phyloP scores from a whole-genome alignment of 2,797 vertebrate species.

The Takifugu rubripes region DNA sequence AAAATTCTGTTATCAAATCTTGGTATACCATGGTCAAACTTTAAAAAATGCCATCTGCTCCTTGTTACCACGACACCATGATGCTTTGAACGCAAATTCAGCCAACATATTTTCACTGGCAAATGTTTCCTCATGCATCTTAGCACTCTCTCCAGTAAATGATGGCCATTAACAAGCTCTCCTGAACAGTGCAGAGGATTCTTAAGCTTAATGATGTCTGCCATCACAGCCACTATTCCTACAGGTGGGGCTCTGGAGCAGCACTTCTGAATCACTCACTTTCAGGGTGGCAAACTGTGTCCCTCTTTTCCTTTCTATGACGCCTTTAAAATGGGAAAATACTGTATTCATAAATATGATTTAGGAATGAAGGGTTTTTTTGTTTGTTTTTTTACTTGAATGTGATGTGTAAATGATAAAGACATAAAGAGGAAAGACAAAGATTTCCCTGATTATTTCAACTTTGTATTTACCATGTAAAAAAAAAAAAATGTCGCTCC shows the following conservation, averaged over 20 bases:
- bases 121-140: slow-evolving; percentile 43
- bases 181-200: slow-evolving; percentile 24
- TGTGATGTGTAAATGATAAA: too few species aligned
- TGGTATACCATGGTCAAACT: slow-evolving; percentile 10
- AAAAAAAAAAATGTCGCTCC: slow-evolving; percentile 11
- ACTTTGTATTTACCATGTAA: not conserved
- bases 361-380: too few species aligned
- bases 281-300: not conserved
- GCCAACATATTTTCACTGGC: slow-evolving; percentile 35
- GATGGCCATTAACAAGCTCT: slow-evolving; percentile 40
- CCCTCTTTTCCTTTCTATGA: not conserved
- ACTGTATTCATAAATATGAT: too few species aligned
- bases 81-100: slow-evolving; percentile 19
- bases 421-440: not conserved
- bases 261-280: slow-evolving; percentile 10
- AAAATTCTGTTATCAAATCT: too few species aligned
- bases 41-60: slow-evolving; percentile 49
- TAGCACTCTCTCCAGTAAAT: slow-evolving; percentile 37
- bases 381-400: too few species aligned
- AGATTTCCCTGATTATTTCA: not conserved
- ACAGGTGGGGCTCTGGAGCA: slow-evolving; percentile 31
- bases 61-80: slow-evolving; percentile 7
- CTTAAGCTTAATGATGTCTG: slow-evolving; percentile 30
- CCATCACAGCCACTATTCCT: slow-evolving; percentile 4
- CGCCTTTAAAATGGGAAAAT: not conserved